Evolutionary conservation across 2,113 vertebrate species (phyloP).

Genomic region (Silurus asotus): DNA sequence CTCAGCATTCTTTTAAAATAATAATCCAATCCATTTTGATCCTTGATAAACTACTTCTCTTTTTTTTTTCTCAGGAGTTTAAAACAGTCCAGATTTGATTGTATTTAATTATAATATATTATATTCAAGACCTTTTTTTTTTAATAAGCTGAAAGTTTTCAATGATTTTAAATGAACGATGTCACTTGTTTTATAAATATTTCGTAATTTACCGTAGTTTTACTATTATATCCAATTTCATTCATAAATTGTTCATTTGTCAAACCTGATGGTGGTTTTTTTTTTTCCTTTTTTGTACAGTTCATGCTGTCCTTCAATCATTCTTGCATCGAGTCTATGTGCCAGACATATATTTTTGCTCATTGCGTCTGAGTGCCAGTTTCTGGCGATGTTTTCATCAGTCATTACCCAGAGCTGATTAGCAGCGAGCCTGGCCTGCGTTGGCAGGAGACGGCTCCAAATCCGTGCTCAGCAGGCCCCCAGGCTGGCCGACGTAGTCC

Average conservation of each 20-base stretch:
- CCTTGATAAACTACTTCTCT: background rate
- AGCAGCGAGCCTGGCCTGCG: slow-evolving; percentile 64
- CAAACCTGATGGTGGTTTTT: background rate
- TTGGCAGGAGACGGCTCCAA: slow-evolving; percentile 77
- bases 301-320: background rate
- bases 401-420: slow-evolving; percentile 59
- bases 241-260: slow-evolving; percentile 22
- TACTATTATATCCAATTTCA: background rate
- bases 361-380: slow-evolving; percentile 47
- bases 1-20: no score
- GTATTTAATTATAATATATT: no score
- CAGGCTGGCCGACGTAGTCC: slow-evolving; percentile 50
- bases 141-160: background rate
- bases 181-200: background rate
- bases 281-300: background rate
- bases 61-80: background rate
- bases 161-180: no score
- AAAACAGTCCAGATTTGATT: background rate
- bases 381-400: slow-evolving; percentile 70
- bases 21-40: no score
- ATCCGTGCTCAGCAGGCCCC: slow-evolving; percentile 66
- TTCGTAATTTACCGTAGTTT: background rate
- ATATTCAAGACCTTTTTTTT: no score
- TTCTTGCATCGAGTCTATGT: background rate
- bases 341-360: slow-evolving; percentile 14